These are phyloP conservation scores for Malurus melanocephalus DNA, from an alignment of 2,113 vertebrate genomes.

Conservation along the genomic window DNA sequence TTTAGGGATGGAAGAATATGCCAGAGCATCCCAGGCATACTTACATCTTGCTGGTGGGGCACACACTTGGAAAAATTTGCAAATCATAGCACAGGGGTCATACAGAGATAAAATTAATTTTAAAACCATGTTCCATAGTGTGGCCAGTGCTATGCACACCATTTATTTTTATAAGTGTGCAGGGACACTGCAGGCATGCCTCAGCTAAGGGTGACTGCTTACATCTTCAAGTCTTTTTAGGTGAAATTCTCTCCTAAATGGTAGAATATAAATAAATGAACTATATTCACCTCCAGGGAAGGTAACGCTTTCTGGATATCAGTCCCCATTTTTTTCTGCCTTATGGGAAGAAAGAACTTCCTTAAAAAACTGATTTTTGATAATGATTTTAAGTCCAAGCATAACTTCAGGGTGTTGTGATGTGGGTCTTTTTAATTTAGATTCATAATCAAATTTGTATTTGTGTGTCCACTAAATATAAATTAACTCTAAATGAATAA, in stretches of 20 bases:
- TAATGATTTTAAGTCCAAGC: not conserved
- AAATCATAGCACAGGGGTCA: not conserved
- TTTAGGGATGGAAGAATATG: not conserved
- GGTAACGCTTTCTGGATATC: not conserved
- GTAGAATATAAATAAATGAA: not conserved
- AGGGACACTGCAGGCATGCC: not conserved
- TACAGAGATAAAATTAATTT: not conserved
- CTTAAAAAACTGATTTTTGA: not conserved
- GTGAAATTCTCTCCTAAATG: not conserved
- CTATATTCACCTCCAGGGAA: not conserved
- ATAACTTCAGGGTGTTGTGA: not conserved
- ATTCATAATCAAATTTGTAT: not conserved
- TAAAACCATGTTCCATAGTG: not conserved
- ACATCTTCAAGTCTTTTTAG: not conserved
- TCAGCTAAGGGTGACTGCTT: not conserved
- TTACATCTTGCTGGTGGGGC: accelerated
- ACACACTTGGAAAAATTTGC: not conserved
- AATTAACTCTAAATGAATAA: not conserved
- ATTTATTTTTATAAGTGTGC: not conserved
- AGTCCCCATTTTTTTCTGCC: not conserved
- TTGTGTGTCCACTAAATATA: not conserved
- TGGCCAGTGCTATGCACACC: not conserved
- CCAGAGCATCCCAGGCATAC: not conserved
- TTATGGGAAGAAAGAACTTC: not conserved
- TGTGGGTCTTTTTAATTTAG: not conserved